phyloP scores from a whole-genome alignment of 2,888 invertebrate genomes.

The Branchellion lobata region DNA sequence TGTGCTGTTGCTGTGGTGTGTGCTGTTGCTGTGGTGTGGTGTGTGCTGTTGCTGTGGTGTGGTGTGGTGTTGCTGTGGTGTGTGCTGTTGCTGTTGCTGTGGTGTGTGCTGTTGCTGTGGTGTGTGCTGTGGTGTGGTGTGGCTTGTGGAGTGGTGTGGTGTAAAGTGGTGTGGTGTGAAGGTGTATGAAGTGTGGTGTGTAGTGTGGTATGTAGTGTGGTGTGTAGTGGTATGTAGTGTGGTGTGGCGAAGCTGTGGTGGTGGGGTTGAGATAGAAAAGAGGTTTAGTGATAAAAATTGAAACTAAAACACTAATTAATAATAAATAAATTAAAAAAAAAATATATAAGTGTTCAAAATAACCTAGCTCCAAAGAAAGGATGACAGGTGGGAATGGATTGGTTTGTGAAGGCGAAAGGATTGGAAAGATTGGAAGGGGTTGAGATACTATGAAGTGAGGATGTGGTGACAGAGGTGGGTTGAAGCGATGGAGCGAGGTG shows the following conservation, averaged over 20 bases:
- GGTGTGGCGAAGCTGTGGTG: background rate
- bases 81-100: background rate
- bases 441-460: background rate
- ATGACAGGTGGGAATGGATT: conserved; percentile 48
- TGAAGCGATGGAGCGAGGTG: background rate
- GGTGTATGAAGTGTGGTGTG: no score
- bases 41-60: background rate
- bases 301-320: background rate
- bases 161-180: background rate
- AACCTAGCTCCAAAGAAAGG: conserved; percentile 50
- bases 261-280: background rate
- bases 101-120: background rate
- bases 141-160: background rate
- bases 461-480: background rate
- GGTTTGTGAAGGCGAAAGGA: no score
- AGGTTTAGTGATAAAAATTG: background rate
- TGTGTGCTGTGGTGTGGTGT: no score
- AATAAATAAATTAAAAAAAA: background rate
- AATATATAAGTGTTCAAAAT: conserved; percentile 32
- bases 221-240: background rate
- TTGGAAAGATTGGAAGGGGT: no score
- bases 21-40: background rate
- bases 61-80: no score
- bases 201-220: no score
- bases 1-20: background rate